Conservation (phyloP, 2,797 vertebrate species). For the Pelobates cultripes region DNA sequence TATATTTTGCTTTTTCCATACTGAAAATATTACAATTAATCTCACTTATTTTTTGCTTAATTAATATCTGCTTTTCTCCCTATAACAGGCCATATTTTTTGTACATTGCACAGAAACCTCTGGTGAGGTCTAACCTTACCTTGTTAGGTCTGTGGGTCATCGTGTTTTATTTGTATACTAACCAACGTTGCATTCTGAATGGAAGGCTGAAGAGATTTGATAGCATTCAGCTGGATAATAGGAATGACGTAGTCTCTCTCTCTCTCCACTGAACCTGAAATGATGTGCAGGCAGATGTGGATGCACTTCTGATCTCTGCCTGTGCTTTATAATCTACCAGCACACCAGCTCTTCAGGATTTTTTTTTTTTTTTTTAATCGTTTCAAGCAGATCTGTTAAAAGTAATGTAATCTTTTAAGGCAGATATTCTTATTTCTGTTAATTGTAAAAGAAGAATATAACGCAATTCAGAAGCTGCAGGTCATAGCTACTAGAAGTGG, state of each 20-base stretch:
- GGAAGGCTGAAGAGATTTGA: conserved; percentile 30
- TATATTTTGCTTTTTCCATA: too few species aligned
- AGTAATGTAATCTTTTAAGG: background rate
- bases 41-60: background rate
- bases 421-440: too few species aligned
- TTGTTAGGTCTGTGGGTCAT: conserved; percentile 23
- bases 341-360: conserved; percentile 21
- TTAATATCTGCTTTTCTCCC: background rate
- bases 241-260: conserved; percentile 40
- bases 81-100: background rate
- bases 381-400: background rate
- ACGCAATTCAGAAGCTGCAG: too few species aligned
- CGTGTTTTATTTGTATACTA: conserved; percentile 16
- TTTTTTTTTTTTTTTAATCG: background rate
- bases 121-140: conserved; percentile 3
- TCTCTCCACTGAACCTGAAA: conserved; percentile 46
- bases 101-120: background rate
- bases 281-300: conserved; percentile 47
- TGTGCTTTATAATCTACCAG: conserved; percentile 45
- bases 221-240: conserved; percentile 50
- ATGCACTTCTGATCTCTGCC: conserved; percentile 47
- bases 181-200: background rate
- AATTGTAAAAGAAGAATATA: too few species aligned
- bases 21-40: too few species aligned
- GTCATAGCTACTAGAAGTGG: too few species aligned